Base-by-base conservation (phyloP, 1,140 invertebrate genomes). In the Zophobas morio region DNA sequence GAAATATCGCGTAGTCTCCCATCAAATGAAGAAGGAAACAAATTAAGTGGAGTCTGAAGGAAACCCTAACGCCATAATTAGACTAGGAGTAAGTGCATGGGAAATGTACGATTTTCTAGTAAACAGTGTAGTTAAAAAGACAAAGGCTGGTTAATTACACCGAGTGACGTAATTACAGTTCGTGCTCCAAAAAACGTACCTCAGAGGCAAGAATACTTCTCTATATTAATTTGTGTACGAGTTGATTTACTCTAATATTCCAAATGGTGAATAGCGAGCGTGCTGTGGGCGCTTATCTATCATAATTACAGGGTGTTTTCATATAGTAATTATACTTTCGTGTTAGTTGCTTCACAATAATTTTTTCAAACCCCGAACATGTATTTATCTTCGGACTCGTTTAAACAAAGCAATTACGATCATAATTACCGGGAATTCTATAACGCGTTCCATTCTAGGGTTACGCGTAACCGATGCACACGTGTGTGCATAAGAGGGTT, bases 161-260 rank as follows among this genome's bases (percentile, higher is more conserved):
- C 54, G 54, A 73, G 71, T 73, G 71, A 73, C 56, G 51, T 56
- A 73, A 73, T 32, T 8, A 72, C 37, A 34, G 20, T 73, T 72
- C 71, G 71, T 73, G 71, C 54, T 73, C 49, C 32, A 73, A 54
- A 56, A 72, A n/a, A 35, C n/a, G n/a, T 56, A 56, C 71, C 71
- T 73, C 36, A 39, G 51, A 51, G 71, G 35, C 54, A 39, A 54
- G 6, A 8, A 34, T 54, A 54, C 49, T 73, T 73, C 54, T 47
- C 54, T 40, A 73, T 33, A 70, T 66, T 66, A 66, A 66, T 66
- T 39, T 37, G 34, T 63, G 32, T 63, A 63, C 35, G 39, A 63
- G 35, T 39, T 6, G 57, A 37, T 39, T 51, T 66, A 66, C 42
- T 66, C 42, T n/a, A 39, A 66, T 66, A 6, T 37, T 47, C 35